phyloP scores from a whole-genome alignment of 1,140 invertebrate species.

The Danaus plexippus region DNA sequence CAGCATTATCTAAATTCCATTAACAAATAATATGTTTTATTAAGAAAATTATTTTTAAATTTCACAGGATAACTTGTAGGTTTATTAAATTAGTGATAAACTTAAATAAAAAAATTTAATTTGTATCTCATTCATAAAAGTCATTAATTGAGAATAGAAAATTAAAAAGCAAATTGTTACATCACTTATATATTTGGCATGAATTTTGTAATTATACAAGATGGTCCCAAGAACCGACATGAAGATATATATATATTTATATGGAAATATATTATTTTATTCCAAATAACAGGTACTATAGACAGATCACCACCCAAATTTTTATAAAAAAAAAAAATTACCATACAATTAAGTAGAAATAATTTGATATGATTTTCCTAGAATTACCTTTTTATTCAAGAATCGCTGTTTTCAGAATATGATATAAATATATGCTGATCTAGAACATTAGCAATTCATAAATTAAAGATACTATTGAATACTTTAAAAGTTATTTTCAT shows the following conservation, averaged over 20 bases:
- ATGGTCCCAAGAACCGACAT: conserved; percentile 28
- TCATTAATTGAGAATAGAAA: not conserved
- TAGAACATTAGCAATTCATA: too few relatives aligned
- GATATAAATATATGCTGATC: too few relatives aligned
- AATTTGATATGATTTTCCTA: too few relatives aligned
- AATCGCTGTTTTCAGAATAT: too few relatives aligned
- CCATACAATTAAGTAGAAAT: too few relatives aligned
- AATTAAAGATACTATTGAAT: too few relatives aligned
- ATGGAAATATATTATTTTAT: too few relatives aligned
- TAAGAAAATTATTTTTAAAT: conserved; percentile 2
- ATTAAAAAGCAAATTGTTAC: conserved; percentile 3
- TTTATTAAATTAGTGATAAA: not conserved
- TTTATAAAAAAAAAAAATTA: too few relatives aligned
- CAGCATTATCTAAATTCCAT: conserved; percentile 1
- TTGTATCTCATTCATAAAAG: not conserved
- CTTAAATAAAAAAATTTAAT: not conserved
- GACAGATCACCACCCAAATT: too few relatives aligned
- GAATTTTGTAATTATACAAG: conserved; percentile 26
- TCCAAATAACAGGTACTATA: too few relatives aligned
- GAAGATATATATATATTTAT: not conserved
- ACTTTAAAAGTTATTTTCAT: too few relatives aligned
- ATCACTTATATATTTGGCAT: conserved; percentile 34
- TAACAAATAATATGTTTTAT: not conserved
- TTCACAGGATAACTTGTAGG: not conserved
- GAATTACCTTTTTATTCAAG: too few relatives aligned